Evolutionary conservation across 2,888 invertebrate genomes (phyloP), one percentile per base, ranked within the genome.

Genomic region (Macrophya alboannulata): DNA sequence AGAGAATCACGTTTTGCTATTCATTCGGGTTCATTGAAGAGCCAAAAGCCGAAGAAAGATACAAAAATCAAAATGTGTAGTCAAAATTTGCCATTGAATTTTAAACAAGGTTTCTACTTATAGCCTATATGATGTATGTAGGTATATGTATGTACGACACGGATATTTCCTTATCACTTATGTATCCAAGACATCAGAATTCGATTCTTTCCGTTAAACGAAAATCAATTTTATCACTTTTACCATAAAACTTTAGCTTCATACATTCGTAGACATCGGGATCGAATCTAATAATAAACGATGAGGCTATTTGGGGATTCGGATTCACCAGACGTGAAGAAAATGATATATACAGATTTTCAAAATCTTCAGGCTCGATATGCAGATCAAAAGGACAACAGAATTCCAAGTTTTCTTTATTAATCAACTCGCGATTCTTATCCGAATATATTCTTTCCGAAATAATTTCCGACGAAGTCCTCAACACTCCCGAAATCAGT

Each of bases 141-240:
- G n/a, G n/a, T n/a, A n/a, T 51, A 17, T 43, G 43, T 51, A 17
- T 51, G 17, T n/a, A 51, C 31, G 68, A 68, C 31, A 37, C 17
- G 2, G 17, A 17, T 37, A 37, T 31, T 68, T 68, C 37, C 37
- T 37, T 17, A 68, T 68, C 68, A 68, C 68, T 37, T 68, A 68
- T 8, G 37, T 17, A 12, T 17, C 17, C 15, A 1, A 12, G 37
- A 8, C 17, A 37, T 31, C 17, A 25, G 17, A 68, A 25, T 37
- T 15, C 37, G 37, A 68, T 68, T 31, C 68, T 25, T 68, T 68
- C 4, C 68, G 37, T 68, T 68, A 68, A 68, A 68, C 68, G 68
- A 68, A 68, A 68, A 68, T 68, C 68, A 37, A 68, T 68, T 17
- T 31, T 37, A 37, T 68, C 37, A 37, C 68, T 17, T 25, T 1